phyloP scores from a whole-genome alignment of 2,888 invertebrate species.

The Drosophila tripunctata region DNA sequence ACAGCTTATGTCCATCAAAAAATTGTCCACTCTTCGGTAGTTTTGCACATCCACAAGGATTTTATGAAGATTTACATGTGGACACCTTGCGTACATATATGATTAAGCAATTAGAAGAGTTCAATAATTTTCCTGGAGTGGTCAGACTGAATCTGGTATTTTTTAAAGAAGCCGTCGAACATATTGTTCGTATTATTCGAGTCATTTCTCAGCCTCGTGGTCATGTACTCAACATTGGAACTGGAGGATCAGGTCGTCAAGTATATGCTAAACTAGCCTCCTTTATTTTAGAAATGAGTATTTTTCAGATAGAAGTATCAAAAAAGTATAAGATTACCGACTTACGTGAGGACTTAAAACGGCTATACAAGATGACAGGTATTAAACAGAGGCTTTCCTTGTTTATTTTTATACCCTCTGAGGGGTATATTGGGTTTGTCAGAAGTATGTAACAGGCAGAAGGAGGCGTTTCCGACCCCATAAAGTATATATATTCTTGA shows the following conservation, averaged over 20 bases:
- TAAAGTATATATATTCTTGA: too few relatives aligned
- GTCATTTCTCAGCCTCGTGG: conserved; percentile 94
- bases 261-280: conserved; percentile 91
- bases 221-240: conserved; percentile 93
- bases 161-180: conserved; percentile 94
- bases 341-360: conserved; percentile 93
- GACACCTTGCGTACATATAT: conserved; percentile 86
- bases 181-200: conserved; percentile 92
- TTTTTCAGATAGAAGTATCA: conserved; percentile 92
- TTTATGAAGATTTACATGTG: conserved; percentile 91
- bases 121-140: conserved; percentile 91
- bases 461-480: too few relatives aligned
- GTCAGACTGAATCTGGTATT: conserved; percentile 92
- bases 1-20: conserved; percentile 90
- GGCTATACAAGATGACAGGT: conserved; percentile 89
- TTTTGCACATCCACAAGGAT: conserved; percentile 90
- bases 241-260: conserved; percentile 94
- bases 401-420: too few relatives aligned
- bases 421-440: too few relatives aligned
- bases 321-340: conserved; percentile 91
- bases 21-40: conserved; percentile 90
- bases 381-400: conserved; percentile 90
- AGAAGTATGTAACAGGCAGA: too few relatives aligned
- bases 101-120: conserved; percentile 83
- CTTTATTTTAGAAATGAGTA: conserved; percentile 91